Base-by-base conservation (phyloP, 1,140 invertebrate genomes). In the Penaeus japonicus region DNA sequence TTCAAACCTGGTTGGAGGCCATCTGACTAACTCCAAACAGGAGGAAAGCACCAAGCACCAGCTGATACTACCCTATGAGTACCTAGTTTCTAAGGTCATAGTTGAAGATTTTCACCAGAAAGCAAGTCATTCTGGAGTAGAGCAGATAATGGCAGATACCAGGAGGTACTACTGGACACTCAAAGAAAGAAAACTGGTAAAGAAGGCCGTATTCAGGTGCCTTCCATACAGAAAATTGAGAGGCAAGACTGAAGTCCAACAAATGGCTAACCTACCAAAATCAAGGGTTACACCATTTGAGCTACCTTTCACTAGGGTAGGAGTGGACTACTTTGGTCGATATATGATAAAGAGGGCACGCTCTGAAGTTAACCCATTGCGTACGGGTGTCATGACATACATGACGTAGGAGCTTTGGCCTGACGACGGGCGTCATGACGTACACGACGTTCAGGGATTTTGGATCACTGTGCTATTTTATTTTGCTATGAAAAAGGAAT, bases 301-400 rank as follows among this genome's bases (percentile, higher is more conserved):
- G 65, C 65, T 70, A 5, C 84, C 84, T 30, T 85, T 85, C 84
- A 85, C 20, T 22, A 3, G 53, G n/a, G 62, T 1, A 10, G 84
- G 84, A 79, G 20, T 73, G 75, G 84, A 85, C 39, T 85, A 35
- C 39, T 85, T 85, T 47, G 82, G 54, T 7, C 84, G 27, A 18
- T 85, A 79, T 39, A 35, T 80, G n/a, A 39, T 85, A 2, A 73
- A 73, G 27, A 24, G 27, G 5, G 70, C n/a, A 55, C n/a, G 10
- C 20, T 22, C 27, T 24, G 1, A 70, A 24, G 84, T 73, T n/a
- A n/a, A n/a, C n/a, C n/a, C n/a, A n/a, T n/a, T n/a, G n/a, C n/a
- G n/a, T n/a, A n/a, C n/a, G n/a, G n/a, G n/a, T n/a, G n/a, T n/a
- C n/a, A n/a, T n/a, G n/a, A n/a, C n/a, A n/a, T n/a, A n/a, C n/a